A percentile compares a stretch with the other conserved stretches of the same genome.
Evolutionary conservation across 2,797 vertebrate genomes (phyloP).

Genomic region (Aplochiton taeniatus): DNA sequence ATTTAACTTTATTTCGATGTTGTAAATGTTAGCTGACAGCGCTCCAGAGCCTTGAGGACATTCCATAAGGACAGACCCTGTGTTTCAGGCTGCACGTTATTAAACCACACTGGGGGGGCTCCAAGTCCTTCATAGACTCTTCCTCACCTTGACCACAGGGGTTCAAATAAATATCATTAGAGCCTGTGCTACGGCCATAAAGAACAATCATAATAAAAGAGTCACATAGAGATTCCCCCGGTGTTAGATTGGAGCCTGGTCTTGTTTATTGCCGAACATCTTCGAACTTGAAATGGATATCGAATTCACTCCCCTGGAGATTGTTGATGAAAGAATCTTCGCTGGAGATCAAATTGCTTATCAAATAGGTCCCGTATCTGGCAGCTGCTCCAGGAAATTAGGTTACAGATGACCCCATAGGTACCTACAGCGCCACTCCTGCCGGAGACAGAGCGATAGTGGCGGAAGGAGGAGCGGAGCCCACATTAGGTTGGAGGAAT

Average conservation of each 20-base stretch:
- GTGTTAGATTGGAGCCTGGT: conserved; percentile 27
- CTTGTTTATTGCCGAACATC: conserved; percentile 60
- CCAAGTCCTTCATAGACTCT: not conserved
- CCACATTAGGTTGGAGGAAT: not conserved
- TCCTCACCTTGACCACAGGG: conserved; percentile 16
- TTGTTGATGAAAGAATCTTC: conserved; percentile 59
- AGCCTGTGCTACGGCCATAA: conserved; percentile 27
- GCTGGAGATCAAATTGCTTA: conserved; percentile 22
- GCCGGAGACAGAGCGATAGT: not conserved
- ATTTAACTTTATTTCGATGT: no score
- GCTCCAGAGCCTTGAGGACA: no score
- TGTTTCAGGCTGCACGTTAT: not conserved
- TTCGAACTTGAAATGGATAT: conserved; percentile 66
- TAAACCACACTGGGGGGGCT: not conserved
- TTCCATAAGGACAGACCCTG: not conserved
- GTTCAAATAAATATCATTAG: conserved; percentile 27
- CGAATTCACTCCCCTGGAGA: conserved; percentile 66
- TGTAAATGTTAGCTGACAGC: no score
- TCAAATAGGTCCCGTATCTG: conserved; percentile 7
- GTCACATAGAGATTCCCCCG: conserved; percentile 19
- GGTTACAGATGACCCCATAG: conserved; percentile 28
- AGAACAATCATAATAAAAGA: conserved; percentile 42
- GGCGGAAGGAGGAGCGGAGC: not conserved
- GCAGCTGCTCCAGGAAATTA: conserved; percentile 29
- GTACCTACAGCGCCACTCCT: conserved; percentile 8